Conservation (phyloP, 2,888 invertebrate genomes). For the Drosophila neoperkinsi region DNA sequence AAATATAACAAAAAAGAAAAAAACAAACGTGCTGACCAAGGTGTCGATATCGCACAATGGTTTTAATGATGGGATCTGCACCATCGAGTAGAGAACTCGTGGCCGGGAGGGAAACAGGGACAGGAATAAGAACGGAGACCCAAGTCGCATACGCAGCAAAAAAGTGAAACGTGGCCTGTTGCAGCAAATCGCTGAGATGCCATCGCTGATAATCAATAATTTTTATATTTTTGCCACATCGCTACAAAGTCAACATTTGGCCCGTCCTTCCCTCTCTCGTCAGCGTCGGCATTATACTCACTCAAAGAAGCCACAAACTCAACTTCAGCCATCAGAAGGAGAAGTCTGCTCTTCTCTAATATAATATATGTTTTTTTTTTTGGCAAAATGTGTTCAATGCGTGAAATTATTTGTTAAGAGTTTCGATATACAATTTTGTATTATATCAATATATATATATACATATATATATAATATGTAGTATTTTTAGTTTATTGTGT, state of each 20-base stretch:
- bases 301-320: constrained; percentile 43
- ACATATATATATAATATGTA: neutral
- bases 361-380: neutral
- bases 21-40: constrained; percentile 66
- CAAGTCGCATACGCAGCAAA: constrained; percentile 25
- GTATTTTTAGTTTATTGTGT: too few relatives aligned
- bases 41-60: constrained; percentile 81
- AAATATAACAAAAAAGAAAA: neutral
- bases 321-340: neutral
- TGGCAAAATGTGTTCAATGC: neutral
- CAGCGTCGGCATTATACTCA: constrained; percentile 46
- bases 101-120: neutral
- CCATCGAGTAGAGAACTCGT: constrained; percentile 4
- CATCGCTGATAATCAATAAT: constrained; percentile 80
- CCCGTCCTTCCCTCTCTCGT: neutral
- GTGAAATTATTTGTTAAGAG: constrained; percentile 9
- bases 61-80: constrained; percentile 78
- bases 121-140: constrained; percentile 12
- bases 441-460: neutral
- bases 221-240: constrained; percentile 79
- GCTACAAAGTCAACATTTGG: constrained; percentile 6
- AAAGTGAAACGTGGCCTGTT: constrained; percentile 69
- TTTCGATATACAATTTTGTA: neutral
- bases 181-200: constrained; percentile 76
- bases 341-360: constrained; percentile 15